Evolutionary conservation across 1,140 invertebrate genomes (phyloP).

Genomic region (Nilaparvata lugens): DNA sequence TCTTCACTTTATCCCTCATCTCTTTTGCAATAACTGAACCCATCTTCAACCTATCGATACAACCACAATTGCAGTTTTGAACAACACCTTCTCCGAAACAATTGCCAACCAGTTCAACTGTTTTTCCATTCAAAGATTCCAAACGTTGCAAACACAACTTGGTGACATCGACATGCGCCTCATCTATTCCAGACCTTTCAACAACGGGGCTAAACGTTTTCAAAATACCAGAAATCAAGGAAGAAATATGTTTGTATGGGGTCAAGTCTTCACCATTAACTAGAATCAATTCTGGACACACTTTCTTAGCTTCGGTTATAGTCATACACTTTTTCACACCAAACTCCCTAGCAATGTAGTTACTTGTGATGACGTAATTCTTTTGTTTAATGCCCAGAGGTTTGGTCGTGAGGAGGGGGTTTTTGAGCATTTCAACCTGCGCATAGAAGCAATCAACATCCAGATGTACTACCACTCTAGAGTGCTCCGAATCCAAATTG

Average conservation of each 20-base stretch:
- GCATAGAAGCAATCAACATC: constrained; percentile 76
- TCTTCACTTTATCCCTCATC: constrained; percentile 53
- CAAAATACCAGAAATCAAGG: constrained; percentile 54
- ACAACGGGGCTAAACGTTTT: constrained; percentile 56
- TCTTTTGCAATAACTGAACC: constrained; percentile 59
- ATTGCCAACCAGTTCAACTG: constrained; percentile 38
- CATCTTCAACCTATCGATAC: constrained; percentile 49
- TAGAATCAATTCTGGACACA: constrained; percentile 57
- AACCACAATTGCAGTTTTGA: constrained; percentile 57
- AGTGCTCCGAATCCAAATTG: constrained; percentile 33
- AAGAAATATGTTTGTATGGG: constrained; percentile 59
- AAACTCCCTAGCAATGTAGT: constrained; percentile 60
- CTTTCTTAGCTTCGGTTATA: constrained; percentile 51
- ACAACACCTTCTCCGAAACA: constrained; percentile 40
- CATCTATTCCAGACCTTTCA: constrained; percentile 70
- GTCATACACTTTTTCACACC: constrained; percentile 67
- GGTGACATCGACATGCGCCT: constrained; percentile 68
- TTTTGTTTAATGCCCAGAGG: constrained; percentile 72
- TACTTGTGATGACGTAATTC: constrained; percentile 67
- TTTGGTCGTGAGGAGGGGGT: constrained; percentile 49
- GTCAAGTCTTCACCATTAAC: constrained; percentile 67
- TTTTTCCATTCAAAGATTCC: constrained; percentile 25
- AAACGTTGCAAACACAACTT: constrained; percentile 47
- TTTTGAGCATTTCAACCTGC: constrained; percentile 65
- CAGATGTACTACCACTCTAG: constrained; percentile 59